phyloP scores from a whole-genome alignment of 2,113 vertebrate species.

The Myiozetetes cayanensis region DNA sequence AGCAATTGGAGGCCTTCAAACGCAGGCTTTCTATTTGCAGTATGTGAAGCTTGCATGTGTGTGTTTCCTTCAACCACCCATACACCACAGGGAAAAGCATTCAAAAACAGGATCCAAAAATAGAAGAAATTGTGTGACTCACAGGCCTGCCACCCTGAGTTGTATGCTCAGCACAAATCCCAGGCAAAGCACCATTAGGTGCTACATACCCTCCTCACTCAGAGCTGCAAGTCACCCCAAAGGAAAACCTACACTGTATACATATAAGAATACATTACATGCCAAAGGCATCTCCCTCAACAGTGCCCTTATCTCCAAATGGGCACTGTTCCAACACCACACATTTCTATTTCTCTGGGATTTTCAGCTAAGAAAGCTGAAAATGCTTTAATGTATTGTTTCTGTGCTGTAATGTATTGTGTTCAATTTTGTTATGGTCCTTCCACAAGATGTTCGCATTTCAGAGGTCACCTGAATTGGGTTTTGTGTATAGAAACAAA shows the following conservation, averaged over 20 bases:
- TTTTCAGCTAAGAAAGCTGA: not conserved
- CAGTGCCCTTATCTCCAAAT: not conserved
- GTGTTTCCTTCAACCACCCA: constrained; percentile 28
- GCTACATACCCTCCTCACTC: not conserved
- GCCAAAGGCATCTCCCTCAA: not conserved
- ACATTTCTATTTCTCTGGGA: not conserved
- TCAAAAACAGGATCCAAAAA: constrained; percentile 34
- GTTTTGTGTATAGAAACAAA: not conserved
- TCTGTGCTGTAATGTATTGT: not conserved
- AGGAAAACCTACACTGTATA: not conserved
- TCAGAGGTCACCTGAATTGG: not conserved
- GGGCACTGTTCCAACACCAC: not conserved
- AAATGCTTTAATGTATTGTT: too few relatives aligned
- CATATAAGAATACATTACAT: not conserved
- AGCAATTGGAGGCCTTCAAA: constrained; percentile 42
- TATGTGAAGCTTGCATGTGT: not conserved
- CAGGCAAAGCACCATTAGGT: not conserved
- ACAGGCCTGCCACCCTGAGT: not conserved
- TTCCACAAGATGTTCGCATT: not conserved
- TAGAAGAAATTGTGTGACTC: constrained; percentile 21
- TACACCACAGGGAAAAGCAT: constrained; percentile 28
- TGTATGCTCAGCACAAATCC: constrained; percentile 6
- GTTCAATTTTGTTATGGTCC: not conserved
- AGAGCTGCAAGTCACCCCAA: not conserved
- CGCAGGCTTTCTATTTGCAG: constrained; percentile 53